phyloP scores from a whole-genome alignment of 2,888 invertebrate genomes.

The Saturnia pavonia region DNA sequence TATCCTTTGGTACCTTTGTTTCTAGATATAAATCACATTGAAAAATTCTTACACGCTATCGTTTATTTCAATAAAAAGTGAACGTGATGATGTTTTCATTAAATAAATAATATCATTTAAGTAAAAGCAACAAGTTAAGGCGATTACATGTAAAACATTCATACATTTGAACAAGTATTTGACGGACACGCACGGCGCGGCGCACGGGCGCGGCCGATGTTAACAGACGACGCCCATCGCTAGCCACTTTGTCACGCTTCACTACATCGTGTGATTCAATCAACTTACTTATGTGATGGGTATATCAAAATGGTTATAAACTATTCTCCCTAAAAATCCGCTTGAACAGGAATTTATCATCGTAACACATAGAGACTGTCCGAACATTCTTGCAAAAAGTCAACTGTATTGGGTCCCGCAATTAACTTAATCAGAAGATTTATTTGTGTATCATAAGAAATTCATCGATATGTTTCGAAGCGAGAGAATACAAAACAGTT shows the following conservation, averaged over 20 bases:
- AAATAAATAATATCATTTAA: neutral
- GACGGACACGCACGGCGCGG: conserved; percentile 27
- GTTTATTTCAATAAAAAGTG: neutral
- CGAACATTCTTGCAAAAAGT: neutral
- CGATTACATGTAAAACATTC: neutral
- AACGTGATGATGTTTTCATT: neutral
- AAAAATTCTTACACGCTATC: too few relatives aligned
- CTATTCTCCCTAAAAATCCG: neutral
- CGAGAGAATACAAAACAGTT: neutral
- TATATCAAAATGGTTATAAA: neutral
- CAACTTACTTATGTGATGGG: conserved; percentile 1
- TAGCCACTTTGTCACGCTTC: conserved; percentile 21
- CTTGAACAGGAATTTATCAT: neutral
- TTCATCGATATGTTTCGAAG: neutral
- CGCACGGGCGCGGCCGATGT: conserved; percentile 25
- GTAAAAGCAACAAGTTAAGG: conserved; percentile 3
- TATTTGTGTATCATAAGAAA: neutral
- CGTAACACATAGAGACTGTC: neutral
- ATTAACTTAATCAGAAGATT: neutral
- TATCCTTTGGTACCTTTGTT: too few relatives aligned
- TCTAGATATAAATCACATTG: too few relatives aligned
- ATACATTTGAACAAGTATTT: conserved; percentile 18
- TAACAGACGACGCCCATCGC: conserved; percentile 24
- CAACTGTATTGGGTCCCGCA: neutral
- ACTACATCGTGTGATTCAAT: conserved; percentile 19